phyloP scores from a whole-genome alignment of 2,888 invertebrate species.

The Cloeon dipterum region DNA sequence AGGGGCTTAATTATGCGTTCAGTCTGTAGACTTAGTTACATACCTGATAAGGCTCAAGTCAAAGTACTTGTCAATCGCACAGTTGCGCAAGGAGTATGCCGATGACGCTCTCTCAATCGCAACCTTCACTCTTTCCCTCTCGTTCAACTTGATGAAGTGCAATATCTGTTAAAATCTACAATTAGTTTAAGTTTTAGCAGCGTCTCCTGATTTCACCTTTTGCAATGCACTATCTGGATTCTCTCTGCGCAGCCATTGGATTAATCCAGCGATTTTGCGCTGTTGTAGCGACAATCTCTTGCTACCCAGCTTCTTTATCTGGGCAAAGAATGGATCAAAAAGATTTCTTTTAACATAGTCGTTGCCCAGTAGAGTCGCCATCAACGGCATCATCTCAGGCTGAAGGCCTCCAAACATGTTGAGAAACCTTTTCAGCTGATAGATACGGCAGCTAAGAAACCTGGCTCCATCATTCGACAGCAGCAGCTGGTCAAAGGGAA shows the following conservation, averaged over 20 bases:
- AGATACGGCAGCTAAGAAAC: conserved; percentile 43
- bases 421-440: conserved; percentile 42
- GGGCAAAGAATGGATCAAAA: conserved; percentile 45
- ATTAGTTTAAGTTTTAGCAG: not conserved
- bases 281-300: conserved; percentile 33
- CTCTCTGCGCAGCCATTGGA: conserved; percentile 54
- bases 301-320: conserved; percentile 31
- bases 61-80: not conserved
- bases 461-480: not conserved
- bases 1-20: no score
- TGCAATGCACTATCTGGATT: conserved; percentile 41
- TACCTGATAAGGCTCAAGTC: not conserved
- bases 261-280: conserved; percentile 39
- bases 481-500: conserved; percentile 34
- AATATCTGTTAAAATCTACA: not conserved
- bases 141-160: not conserved
- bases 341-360: conserved; percentile 51
- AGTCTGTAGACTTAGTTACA: no score
- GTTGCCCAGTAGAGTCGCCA: conserved; percentile 70
- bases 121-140: not conserved
- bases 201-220: conserved; percentile 16
- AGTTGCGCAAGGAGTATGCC: not conserved
- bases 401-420: conserved; percentile 38
- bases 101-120: not conserved
- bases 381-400: conserved; percentile 43